A percentile compares a stretch with the other conserved stretches of the same genome.
Conservation (phyloP, 2,797 vertebrate species). For the Phrynocephalus guinanensis region DNA sequence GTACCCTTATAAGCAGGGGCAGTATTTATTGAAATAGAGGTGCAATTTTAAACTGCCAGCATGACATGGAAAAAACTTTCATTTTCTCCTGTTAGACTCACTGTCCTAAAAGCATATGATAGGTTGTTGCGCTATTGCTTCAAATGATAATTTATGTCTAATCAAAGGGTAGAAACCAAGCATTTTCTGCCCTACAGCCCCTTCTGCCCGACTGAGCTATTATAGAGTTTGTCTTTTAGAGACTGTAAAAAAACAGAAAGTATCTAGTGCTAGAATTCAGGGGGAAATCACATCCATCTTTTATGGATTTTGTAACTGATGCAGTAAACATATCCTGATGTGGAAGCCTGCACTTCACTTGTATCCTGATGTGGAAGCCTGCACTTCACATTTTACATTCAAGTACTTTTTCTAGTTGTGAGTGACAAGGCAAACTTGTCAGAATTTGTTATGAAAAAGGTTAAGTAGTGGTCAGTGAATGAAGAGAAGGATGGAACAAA, state of each 20-base stretch:
- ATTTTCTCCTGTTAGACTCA: neutral
- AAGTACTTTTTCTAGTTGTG: neutral
- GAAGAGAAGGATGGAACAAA: conserved; percentile 14
- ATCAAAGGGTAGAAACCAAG: neutral
- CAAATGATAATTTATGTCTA: conserved; percentile 10
- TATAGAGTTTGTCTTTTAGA: conserved; percentile 22
- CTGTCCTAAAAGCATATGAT: neutral
- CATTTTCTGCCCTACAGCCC: neutral
- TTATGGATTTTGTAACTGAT: neutral
- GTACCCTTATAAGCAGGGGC: neutral
- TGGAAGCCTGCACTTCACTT: neutral
- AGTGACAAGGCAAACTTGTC: neutral
- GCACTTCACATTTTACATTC: neutral
- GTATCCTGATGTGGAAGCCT: neutral
- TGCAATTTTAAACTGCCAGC: neutral
- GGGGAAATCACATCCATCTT: conserved; percentile 30
- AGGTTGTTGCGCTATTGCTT: neutral
- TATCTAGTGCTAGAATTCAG: neutral
- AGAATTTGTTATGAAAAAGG: conserved; percentile 14
- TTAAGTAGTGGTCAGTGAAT: neutral
- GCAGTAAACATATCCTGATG: conserved; percentile 16
- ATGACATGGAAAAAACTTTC: neutral
- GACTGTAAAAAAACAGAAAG: conserved; percentile 11
- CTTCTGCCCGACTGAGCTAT: neutral
- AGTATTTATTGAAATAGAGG: neutral